A percentile compares a stretch with the other conserved stretches of the same genome.
These are phyloP conservation scores for Rhinichthys klamathensis DNA, from an alignment of 2,113 vertebrate species.

Conservation along the genomic window DNA sequence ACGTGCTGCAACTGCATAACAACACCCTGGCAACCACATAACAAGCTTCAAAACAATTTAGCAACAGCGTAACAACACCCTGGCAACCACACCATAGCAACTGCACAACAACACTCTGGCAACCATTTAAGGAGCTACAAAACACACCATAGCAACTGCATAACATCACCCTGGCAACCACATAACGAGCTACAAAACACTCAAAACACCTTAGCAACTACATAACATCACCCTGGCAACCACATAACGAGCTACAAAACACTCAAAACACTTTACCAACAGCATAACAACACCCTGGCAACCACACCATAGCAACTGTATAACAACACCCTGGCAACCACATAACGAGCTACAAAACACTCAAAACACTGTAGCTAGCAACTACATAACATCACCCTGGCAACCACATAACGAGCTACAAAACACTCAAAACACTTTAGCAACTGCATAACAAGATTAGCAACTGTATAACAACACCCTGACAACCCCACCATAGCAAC, in stretches of 20 bases:
- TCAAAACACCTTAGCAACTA: accelerated
- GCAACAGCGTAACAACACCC: neutral
- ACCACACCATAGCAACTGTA: too few relatives aligned
- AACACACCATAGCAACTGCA: neutral
- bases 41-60: neutral
- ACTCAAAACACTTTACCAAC: neutral
- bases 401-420: neutral
- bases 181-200: neutral
- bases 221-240: neutral
- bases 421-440: neutral
- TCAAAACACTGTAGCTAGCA: neutral
- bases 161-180: neutral
- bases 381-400: neutral
- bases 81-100: too few relatives aligned
- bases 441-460: neutral
- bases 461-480: too few relatives aligned
- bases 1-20: too few relatives aligned
- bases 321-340: neutral
- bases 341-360: neutral
- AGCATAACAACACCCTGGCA: neutral
- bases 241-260: neutral
- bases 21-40: neutral
- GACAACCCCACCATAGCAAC: neutral
- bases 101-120: too few relatives aligned
- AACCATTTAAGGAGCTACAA: too few relatives aligned